These are phyloP conservation scores for Fragariocoptes setiger DNA, from an alignment of 1,140 invertebrate species.

Conservation along the genomic window DNA sequence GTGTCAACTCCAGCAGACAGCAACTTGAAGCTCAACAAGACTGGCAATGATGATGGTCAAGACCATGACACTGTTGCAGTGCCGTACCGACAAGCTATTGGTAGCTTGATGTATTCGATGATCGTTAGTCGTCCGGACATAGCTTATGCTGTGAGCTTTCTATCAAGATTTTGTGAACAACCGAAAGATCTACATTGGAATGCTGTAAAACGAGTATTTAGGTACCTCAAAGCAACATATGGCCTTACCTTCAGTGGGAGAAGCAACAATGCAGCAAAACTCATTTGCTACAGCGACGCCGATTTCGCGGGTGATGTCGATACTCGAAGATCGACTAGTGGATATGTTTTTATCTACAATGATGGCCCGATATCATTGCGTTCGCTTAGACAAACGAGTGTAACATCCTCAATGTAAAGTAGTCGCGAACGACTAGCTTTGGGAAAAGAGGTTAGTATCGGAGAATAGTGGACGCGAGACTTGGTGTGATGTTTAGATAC, in stretches of 20 bases:
- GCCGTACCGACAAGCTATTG: slow-evolving; percentile 10
- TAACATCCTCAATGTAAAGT: slow-evolving; percentile 15
- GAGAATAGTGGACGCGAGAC: too few relatives aligned
- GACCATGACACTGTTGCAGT: slow-evolving; percentile 4
- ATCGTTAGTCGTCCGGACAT: slow-evolving; percentile 11
- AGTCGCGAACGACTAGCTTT: too few relatives aligned
- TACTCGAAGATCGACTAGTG: slow-evolving; percentile 2
- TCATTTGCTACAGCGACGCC: slow-evolving; percentile 2
- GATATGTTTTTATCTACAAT: slow-evolving; percentile 11
- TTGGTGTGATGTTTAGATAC: too few relatives aligned
- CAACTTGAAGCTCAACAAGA: neutral
- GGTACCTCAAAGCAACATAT: slow-evolving; percentile 13
- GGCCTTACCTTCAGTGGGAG: slow-evolving; percentile 11
- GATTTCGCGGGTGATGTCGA: slow-evolving; percentile 6
- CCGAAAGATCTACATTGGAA: slow-evolving; percentile 10
- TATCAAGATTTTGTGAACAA: slow-evolving; percentile 8
- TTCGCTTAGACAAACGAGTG: slow-evolving; percentile 13
- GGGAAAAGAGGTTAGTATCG: too few relatives aligned
- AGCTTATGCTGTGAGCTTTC: slow-evolving; percentile 7
- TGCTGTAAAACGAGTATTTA: slow-evolving; percentile 11
- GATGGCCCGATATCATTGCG: slow-evolving; percentile 13
- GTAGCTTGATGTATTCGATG: slow-evolving; percentile 6
- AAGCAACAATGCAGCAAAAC: slow-evolving; percentile 8
- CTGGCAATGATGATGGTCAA: slow-evolving; percentile 2
- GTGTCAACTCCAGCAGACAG: neutral